Conservation (phyloP, 2,888 invertebrate genomes). For the Eilema sororculum region DNA sequence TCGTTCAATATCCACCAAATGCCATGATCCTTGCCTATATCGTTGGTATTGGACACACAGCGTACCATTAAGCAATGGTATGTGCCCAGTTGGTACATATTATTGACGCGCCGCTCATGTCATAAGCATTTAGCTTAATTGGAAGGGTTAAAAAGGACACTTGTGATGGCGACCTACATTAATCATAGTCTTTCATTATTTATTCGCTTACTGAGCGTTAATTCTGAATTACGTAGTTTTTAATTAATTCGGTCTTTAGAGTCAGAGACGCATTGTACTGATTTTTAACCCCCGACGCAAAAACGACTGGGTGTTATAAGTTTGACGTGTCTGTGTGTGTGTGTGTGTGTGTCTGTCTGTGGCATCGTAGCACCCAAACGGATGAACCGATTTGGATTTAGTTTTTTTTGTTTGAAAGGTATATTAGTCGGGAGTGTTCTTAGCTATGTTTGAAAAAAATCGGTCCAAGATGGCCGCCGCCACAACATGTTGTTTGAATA, state of each 20-base stretch:
- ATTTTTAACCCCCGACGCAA: no score
- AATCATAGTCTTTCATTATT: conserved; percentile 4
- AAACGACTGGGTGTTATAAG: no score
- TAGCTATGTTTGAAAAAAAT: no score
- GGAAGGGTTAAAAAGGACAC: conserved; percentile 1
- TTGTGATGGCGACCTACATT: background rate
- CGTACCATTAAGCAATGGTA: background rate
- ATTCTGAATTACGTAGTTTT: background rate
- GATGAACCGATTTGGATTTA: no score
- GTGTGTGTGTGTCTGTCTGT: no score
- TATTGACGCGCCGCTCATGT: background rate
- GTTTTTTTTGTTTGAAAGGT: no score
- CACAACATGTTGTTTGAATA: no score
- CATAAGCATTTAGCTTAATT: conserved; percentile 1
- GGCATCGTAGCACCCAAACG: no score
- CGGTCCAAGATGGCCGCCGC: no score
- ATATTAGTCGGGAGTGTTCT: no score
- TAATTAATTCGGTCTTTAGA: background rate
- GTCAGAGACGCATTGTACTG: background rate
- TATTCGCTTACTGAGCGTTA: background rate
- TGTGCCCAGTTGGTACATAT: background rate
- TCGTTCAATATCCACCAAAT: background rate
- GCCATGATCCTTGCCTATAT: background rate
- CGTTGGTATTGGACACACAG: background rate
- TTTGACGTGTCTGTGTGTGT: no score